These are phyloP conservation scores for Myxocyprinus asiaticus DNA, from an alignment of 2,113 vertebrate genomes.

Conservation along the genomic window DNA sequence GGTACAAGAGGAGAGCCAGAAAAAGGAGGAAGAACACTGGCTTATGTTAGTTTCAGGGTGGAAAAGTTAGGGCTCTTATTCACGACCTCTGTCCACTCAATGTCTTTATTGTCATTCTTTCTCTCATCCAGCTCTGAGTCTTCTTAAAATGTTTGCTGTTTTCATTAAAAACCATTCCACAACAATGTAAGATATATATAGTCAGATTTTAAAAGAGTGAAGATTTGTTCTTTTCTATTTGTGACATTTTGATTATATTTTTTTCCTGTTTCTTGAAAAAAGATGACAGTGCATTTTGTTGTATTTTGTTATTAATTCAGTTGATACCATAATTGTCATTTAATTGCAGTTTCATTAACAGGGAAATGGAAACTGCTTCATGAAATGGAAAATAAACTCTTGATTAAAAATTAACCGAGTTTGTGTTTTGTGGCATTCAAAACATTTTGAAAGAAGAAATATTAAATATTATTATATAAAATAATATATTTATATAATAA, in stretches of 20 bases:
- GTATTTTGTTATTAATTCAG: constrained; percentile 47
- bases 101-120: too few species aligned
- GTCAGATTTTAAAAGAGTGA: neutral
- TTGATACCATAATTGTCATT: constrained; percentile 35
- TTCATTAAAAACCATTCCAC: constrained; percentile 17
- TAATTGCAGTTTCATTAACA: constrained; percentile 26
- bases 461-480: too few species aligned
- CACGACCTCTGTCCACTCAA: too few species aligned
- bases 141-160: constrained; percentile 5
- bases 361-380: constrained; percentile 40
- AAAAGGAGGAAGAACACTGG: too few species aligned
- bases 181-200: neutral
- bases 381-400: constrained; percentile 53
- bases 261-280: constrained; percentile 31
- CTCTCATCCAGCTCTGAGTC: too few species aligned
- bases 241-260: constrained; percentile 13
- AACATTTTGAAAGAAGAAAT: neutral
- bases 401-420: constrained; percentile 8
- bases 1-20: too few species aligned
- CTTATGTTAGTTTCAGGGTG: too few species aligned
- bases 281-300: constrained; percentile 44
- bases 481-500: too few species aligned
- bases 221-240: constrained; percentile 27
- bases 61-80: too few species aligned
- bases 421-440: neutral